phyloP scores from a whole-genome alignment of 2,797 vertebrate species.

The Semaprochilodus insignis region DNA sequence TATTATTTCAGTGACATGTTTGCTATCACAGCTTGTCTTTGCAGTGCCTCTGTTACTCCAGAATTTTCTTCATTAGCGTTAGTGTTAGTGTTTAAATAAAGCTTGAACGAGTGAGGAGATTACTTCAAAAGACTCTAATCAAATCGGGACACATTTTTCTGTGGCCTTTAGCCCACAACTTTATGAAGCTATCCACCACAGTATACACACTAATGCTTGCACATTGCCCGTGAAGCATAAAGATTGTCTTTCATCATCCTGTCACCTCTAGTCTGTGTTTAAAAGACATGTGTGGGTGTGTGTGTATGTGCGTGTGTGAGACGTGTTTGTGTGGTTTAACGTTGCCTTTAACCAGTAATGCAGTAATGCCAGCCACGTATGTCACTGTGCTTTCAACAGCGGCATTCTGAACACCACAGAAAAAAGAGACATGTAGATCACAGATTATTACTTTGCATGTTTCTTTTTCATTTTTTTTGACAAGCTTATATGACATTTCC shows the following conservation, averaged over 20 bases:
- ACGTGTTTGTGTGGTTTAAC: not conserved
- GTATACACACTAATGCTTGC: not conserved
- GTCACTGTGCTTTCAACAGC: not conserved
- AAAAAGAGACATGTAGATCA: too few relatives aligned
- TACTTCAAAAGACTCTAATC: not conserved
- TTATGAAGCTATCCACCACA: not conserved
- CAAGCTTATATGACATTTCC: too few relatives aligned
- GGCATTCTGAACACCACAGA: too few relatives aligned
- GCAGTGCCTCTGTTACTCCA: not conserved
- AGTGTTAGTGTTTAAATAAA: conserved; percentile 7
- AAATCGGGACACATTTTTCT: not conserved
- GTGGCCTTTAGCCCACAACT: not conserved
- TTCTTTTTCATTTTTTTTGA: too few relatives aligned
- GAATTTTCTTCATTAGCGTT: not conserved
- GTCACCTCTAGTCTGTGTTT: not conserved
- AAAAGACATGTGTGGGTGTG: not conserved
- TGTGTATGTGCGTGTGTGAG: conserved; percentile 14
- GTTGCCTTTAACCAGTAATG: not conserved
- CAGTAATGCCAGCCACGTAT: not conserved
- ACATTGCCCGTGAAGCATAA: not conserved
- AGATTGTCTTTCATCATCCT: conserved; percentile 6
- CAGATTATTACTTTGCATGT: too few relatives aligned
- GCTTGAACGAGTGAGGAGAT: conserved; percentile 4
- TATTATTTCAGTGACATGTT: conserved; percentile 4
- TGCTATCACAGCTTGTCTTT: not conserved